Base-by-base conservation (phyloP, 2,113 vertebrate species). In the Tetraodon nigroviridis region DNA sequence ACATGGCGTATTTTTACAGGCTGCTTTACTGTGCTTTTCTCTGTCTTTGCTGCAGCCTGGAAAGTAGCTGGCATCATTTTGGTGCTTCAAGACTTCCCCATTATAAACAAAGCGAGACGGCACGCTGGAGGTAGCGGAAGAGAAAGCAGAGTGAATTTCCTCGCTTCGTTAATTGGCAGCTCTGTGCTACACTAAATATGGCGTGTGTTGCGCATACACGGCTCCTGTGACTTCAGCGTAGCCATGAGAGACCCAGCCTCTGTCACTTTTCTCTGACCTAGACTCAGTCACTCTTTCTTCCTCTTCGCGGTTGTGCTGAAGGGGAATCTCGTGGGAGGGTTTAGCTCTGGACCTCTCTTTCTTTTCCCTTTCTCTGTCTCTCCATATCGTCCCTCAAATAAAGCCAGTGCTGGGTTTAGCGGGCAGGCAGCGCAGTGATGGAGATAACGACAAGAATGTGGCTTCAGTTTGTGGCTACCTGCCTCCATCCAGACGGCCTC, bases 241-340 rank as follows among this genome's bases (percentile, higher is more conserved):
- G 81, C 68, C 61, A 69, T 68, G 73, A 69, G 73, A 85, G 82
- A 78, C 69, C 69, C 73, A 79, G 72, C 59, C 78, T 71, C 64
- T 84, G 82, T 80, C 83, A 78, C 78, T 80, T 80, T 70, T 73
- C 69, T 80, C 50, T 78, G 69, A 46, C 80, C 85, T 74, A 73
- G 61, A 69, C 76, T 68, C 48, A 47, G 65, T 61, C 69, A n/a
- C n/a, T 63, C 58, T 84, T 63, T 72, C 56, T 71, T 64, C 67
- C 73, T 76, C 48, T 68, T 66, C 64, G 67, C 75, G 54, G 61
- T 68, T 53, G 55, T 71, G 64, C 72, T 75, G 79, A 84, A 73
- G 76, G 80, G 67, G 48, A 67, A 66, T 85, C 85, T 80, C 82
- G 17, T 20, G 85, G 84, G 84, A 80, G 48, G 78, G 68, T 77